Base-by-base conservation (phyloP, 2,888 invertebrate species). In the Uropetala carovei region DNA sequence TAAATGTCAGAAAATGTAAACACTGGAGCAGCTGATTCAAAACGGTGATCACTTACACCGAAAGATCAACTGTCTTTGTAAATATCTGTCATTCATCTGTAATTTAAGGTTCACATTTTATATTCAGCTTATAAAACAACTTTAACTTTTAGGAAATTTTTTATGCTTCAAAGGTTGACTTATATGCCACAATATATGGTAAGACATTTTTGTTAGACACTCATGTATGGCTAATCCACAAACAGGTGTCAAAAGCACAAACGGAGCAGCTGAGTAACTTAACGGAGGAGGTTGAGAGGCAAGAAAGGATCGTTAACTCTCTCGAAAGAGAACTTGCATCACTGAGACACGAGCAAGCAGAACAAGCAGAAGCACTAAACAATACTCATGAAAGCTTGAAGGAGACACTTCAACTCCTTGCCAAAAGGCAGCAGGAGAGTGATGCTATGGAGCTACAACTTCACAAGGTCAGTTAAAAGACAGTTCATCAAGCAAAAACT, bases 351-450 rank as follows among this genome's bases (percentile, higher is more conserved):
- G 86, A 75, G 64, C n/a, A 60, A 57, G 86, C 13, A 22, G 75
- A 86, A 27, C 86, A 86, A n/a, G 14, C 86, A 14, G 27, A 85
- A 57, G 86, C 85, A n/a, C n/a, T 84, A 57, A 86, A 92, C 7
- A 64, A 92, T 58, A 30, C 86, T 16, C 18, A n/a, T 14, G 27
- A 18, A n/a, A 64, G 43, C 11, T 14, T 84, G 10, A 85, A 92
- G 58, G 64, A 86, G 9, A 14, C 75, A 9, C n/a, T 57, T n/a
- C n/a, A 58, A 56, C 57, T 86, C 22, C 92, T 92, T 18, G 59
- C 58, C 3, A 9, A 56, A 16, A 64, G 57, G 56, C 57, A 85
- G 27, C 75, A 85, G 57, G 92, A 92, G n/a, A 64, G 75, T 57
- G 16, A 57, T n/a, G n/a, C 14, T 56, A 43, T 92, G 22, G 60